Base-by-base conservation (phyloP, 2,888 invertebrate species). In the Temnothorax ravouxi region DNA sequence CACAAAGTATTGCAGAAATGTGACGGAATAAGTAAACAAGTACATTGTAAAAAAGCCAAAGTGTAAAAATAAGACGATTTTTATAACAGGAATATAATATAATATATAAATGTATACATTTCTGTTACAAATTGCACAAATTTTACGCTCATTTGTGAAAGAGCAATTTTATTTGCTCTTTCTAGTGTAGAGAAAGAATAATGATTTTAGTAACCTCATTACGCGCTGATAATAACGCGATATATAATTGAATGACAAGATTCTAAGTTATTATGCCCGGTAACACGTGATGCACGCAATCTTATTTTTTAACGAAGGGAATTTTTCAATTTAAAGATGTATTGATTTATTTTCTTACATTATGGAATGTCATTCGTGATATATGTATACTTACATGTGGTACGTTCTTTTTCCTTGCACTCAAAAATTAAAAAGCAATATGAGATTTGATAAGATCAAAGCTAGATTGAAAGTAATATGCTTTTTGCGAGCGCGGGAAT, bases 401-500 rank as follows among this genome's bases (percentile, higher is more conserved):
- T 47, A 59, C 6, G 18, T 29, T 61, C 38, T 67, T 2, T 21
- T 11, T 41, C 13, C 3, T 54, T 54, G 52, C n/a, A 74, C 13
- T 74, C 34, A 50, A 72, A 71, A 47, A 59, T 80, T 47, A 72
- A 18, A 34, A 8, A 15, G 41, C 71, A 44, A 47, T 56, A 13
- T 5, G 15, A 44, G 56, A 44, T 13, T 52, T 5, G 72, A 72
- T 79, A 72, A 47, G 15, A 21, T 21, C 13, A 56, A 56, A 71
- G 21, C 41, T 11, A 44, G 54, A 79, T 79, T 44, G 44, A 11
- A 44, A 47, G 18, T 56, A 56, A 34, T 21, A 21, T 2, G 13
- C 3, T 79, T 71, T 59, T 56, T 3, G 77, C 71, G 15, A 66
- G 13, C 15, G 15, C 25, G 59, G 59, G 74, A 80, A 50, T 80